Evolutionary conservation across 2,113 vertebrate genomes (phyloP).

Genomic region (Gasterosteus aculeatus): DNA sequence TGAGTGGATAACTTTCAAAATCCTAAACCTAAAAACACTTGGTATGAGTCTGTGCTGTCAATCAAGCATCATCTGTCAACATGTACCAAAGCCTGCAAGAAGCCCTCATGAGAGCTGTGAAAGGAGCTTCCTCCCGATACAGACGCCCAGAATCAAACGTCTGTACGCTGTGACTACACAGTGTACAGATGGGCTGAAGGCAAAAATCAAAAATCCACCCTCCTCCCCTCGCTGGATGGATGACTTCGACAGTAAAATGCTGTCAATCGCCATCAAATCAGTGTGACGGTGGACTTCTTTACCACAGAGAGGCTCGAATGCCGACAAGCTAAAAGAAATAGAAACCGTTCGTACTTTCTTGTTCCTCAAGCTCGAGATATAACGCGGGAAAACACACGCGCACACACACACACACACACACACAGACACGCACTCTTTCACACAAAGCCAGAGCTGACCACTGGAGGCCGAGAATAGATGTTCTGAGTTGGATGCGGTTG

Average conservation of each 20-base stretch:
- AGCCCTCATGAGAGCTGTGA: slow-evolving; percentile 27
- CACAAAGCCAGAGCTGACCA: slow-evolving; percentile 57
- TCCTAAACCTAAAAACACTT: not conserved
- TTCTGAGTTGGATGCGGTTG: slow-evolving; percentile 66
- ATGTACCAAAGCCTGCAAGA: slow-evolving; percentile 6
- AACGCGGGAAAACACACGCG: slow-evolving; percentile 15
- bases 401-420: slow-evolving; percentile 6
- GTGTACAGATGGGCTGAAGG: slow-evolving; percentile 5
- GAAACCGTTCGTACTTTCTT: slow-evolving; percentile 1
- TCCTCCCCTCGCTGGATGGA: slow-evolving; percentile 32
- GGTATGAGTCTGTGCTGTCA: slow-evolving; percentile 16
- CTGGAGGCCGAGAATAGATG: slow-evolving; percentile 71
- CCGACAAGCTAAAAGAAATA: slow-evolving; percentile 13
- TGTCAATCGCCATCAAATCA: slow-evolving; percentile 60
- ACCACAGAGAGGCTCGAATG: slow-evolving; percentile 21
- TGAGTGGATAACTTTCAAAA: too few species aligned
- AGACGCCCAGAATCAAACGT: slow-evolving; percentile 37
- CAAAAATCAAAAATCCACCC: slow-evolving; percentile 48
- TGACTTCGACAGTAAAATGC: slow-evolving; percentile 54
- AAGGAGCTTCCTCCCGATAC: slow-evolving; percentile 27
- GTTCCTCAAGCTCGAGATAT: slow-evolving; percentile 33
- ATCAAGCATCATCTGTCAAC: slow-evolving; percentile 46
- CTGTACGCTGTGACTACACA: slow-evolving; percentile 19
- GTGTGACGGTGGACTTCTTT: not conserved
- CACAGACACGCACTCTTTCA: slow-evolving; percentile 12